Evolutionary conservation across 1,140 invertebrate species (phyloP).

Genomic region (silkworm (Bombyx mori)): DNA sequence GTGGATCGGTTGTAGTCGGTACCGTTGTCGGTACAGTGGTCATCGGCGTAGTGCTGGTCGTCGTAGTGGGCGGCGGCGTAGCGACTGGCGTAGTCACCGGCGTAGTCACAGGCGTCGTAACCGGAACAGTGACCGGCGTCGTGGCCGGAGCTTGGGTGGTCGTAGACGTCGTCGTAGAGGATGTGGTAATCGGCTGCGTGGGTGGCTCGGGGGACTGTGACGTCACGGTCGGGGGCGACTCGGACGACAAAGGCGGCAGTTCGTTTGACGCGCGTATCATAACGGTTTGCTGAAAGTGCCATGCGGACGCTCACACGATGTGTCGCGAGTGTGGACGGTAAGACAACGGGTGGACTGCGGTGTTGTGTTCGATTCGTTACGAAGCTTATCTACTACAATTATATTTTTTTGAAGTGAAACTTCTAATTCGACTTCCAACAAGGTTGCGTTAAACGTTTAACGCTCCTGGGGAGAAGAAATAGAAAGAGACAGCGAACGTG

Average conservation of each 20-base stretch:
- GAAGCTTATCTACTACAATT: background rate
- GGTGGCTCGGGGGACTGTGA: conserved; percentile 21
- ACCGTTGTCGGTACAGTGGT: conserved; percentile 19
- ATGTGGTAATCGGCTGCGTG: conserved; percentile 28
- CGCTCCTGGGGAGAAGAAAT: too few species aligned
- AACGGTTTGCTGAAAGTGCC: conserved; percentile 68
- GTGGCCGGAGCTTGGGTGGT: conserved; percentile 25
- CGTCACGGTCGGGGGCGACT: conserved; percentile 24
- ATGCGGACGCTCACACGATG: conserved; percentile 63
- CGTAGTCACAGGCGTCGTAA: conserved; percentile 31
- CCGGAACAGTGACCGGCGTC: conserved; percentile 27
- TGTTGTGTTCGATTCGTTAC: conserved; percentile 5
- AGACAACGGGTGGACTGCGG: conserved; percentile 26
- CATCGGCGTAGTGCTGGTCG: conserved; percentile 20
- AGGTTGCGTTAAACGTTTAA: too few species aligned
- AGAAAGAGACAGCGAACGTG: too few species aligned
- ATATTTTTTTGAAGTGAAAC: too few species aligned
- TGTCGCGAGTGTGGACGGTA: conserved; percentile 39
- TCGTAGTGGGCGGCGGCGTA: conserved; percentile 18
- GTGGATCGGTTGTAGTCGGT: conserved; percentile 26
- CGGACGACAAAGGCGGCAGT: conserved; percentile 38
- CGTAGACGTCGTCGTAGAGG: conserved; percentile 22
- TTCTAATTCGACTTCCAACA: too few species aligned
- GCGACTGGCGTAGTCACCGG: conserved; percentile 24
- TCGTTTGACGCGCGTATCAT: conserved; percentile 58